Conservation (phyloP, 2,888 invertebrate genomes). For the Holacanthella duospinosa region DNA sequence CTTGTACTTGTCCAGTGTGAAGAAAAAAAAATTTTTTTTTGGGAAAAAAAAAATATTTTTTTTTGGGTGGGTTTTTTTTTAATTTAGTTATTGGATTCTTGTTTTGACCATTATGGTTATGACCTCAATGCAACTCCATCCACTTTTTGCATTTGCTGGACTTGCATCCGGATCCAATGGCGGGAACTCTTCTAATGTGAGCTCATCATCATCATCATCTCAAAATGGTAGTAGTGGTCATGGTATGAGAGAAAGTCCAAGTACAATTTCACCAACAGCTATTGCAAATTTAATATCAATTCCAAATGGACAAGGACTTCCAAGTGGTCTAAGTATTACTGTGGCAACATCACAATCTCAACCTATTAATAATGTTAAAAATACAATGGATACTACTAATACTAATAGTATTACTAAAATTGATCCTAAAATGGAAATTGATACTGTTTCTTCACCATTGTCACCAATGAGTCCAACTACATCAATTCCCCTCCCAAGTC, state of each 20-base stretch:
- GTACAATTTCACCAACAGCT: constrained; percentile 17
- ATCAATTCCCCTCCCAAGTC: background rate
- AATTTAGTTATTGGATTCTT: too few species aligned
- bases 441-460: constrained; percentile 20
- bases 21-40: too few species aligned
- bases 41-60: too few species aligned
- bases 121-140: constrained; percentile 30
- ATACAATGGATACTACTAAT: background rate
- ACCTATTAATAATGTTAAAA: background rate
- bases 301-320: constrained; percentile 1
- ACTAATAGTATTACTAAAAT: background rate
- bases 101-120: background rate
- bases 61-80: too few species aligned
- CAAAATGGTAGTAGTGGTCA: background rate
- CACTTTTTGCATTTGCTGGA: constrained; percentile 26
- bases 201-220: constrained; percentile 6
- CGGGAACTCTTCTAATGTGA: constrained; percentile 15
- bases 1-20: too few species aligned
- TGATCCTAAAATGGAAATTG: constrained; percentile 1
- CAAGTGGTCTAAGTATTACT: constrained; percentile 24
- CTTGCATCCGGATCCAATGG: constrained; percentile 12
- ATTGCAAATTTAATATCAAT: background rate
- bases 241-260: constrained; percentile 8
- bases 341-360: constrained; percentile 19
- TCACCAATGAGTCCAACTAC: constrained; percentile 15